Percentiles rank a stretch among this genome's conserved stretches.
Evolutionary conservation across 2,113 vertebrate genomes (phyloP).

Genomic region (Urocolius indicus): DNA sequence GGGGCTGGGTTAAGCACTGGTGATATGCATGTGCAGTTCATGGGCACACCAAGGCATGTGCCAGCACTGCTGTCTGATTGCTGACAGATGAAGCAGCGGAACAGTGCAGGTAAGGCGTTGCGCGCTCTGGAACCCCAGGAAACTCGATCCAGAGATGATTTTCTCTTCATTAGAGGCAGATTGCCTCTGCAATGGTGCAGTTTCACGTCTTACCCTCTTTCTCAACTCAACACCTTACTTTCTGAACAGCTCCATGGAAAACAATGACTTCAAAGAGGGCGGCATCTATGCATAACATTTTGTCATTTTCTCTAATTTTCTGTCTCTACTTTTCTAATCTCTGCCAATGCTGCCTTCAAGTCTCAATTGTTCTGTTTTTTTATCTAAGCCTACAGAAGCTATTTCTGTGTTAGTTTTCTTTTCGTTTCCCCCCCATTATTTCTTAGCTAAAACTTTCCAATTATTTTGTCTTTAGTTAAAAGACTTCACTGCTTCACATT

Average conservation of each 20-base stretch:
- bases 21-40: neutral
- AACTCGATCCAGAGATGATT: neutral
- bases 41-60: rapidly evolving
- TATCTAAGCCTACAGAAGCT: constrained; percentile 35
- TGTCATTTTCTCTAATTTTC: constrained; percentile 54
- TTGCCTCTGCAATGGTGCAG: neutral
- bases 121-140: neutral
- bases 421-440: constrained; percentile 57
- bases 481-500: constrained; percentile 32
- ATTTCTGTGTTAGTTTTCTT: constrained; percentile 29
- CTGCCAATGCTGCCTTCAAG: constrained; percentile 15
- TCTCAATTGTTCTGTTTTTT: constrained; percentile 45
- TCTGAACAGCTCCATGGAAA: neutral
- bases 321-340: constrained; percentile 45
- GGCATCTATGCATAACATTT: constrained; percentile 25
- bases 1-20: rapidly evolving
- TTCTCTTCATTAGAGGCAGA: neutral
- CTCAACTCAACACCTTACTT: neutral
- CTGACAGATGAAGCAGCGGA: neutral
- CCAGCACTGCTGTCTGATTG: rapidly evolving
- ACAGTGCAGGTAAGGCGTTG: neutral
- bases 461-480: constrained; percentile 66
- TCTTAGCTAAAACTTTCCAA: constrained; percentile 59
- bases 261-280: neutral
- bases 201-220: neutral